phyloP scores from a whole-genome alignment of 2,113 vertebrate genomes.

The Pelecanoides urinatrix region DNA sequence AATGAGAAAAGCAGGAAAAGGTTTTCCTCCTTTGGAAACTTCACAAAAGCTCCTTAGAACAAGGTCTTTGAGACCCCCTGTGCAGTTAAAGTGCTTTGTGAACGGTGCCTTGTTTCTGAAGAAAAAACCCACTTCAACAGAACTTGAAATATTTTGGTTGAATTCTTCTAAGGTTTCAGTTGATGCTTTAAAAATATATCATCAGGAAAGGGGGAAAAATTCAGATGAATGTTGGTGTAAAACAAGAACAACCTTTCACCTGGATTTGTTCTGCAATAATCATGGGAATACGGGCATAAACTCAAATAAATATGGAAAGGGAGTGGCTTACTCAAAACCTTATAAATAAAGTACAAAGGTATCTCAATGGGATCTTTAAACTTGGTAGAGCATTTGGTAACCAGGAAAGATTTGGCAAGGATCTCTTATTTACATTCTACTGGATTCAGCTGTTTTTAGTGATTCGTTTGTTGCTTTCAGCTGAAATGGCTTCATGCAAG shows the following conservation, averaged over 20 bases:
- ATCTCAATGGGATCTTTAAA: not conserved
- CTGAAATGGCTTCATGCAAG: not conserved
- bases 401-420: conserved; percentile 7
- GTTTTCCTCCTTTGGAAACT: not conserved
- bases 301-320: conserved; percentile 53
- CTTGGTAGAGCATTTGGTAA: not conserved
- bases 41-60: not conserved
- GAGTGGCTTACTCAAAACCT: conserved; percentile 47
- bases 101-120: conserved; percentile 3
- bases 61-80: not conserved
- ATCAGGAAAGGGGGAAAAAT: not conserved
- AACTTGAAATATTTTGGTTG: conserved; percentile 26
- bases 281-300: conserved; percentile 12
- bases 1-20: not conserved
- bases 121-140: not conserved
- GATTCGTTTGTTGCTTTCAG: conserved; percentile 16
- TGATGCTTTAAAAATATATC: not conserved
- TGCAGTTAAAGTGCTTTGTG: not conserved
- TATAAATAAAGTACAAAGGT: conserved; percentile 57
- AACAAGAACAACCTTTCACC: conserved; percentile 50
- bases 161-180: not conserved
- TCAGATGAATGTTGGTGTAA: not conserved
- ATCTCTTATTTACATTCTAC: conserved; percentile 37
- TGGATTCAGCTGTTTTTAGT: conserved; percentile 14
- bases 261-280: conserved; percentile 34